Evolutionary conservation across 2,888 invertebrate genomes (phyloP), one percentile per base, ranked within the genome.

Genomic region (Ganaspis brasiliensis): DNA sequence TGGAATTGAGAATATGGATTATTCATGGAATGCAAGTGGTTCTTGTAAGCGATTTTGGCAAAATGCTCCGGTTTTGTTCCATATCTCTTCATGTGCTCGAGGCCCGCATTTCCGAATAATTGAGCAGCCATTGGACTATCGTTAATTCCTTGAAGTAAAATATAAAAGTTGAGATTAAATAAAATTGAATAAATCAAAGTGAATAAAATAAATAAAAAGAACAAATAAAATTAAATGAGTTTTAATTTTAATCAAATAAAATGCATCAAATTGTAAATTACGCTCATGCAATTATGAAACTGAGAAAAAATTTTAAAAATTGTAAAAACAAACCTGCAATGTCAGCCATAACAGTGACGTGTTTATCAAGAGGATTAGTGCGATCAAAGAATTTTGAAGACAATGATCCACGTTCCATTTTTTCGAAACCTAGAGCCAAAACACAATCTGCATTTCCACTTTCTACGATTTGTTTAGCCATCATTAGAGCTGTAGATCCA

Each of bases 1-100:
- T 95, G 96, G 90, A 98, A 98, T 91, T 99, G 99, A 0, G 99
- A 98, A 87, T 98, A 96, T 92, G 99, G 99, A 92, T 99, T 99
- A 90, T 99, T 98, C 0, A 95, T 94, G 5, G 99, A 99, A 92
- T 99, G 99, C 84, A 97, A 95, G 91, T 99, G 99, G 92, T 99
- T 99, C 92, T 99, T 99, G 89, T 96, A 96, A 0, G 99, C 99
- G 88, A 99, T 98, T 92, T 99, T 99, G 0, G 98, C 99, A 88
- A 99, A 96, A 89, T 99, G 99, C 81, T 97, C 95, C 16, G 96
- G 95, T 80, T 95, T 98, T 0, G 98, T 97, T 55, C 98, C 99
- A 92, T 98, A 99, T 91, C 96, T 97, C 87, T 97, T 94, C 97
- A 98, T 99, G 89, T 99, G 99, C 88, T 99, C 99, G 63, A 95